Evolutionary conservation across 2,797 vertebrate species (phyloP).

Genomic region (Acipenser transmontanus): DNA sequence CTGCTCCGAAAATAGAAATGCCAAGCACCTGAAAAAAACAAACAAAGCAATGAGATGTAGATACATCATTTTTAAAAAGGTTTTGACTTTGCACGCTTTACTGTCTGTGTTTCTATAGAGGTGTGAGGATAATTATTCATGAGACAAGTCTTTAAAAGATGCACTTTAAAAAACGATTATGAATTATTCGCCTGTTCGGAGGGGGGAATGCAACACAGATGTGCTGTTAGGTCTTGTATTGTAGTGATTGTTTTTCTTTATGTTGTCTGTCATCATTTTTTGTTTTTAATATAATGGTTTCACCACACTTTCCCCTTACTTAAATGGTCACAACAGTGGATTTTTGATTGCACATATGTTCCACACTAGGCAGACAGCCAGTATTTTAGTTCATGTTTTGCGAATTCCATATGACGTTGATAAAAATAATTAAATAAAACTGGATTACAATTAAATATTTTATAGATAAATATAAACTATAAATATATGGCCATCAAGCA

Average conservation of each 20-base stretch:
- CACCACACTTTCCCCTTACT: no score
- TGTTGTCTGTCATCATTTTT: slow-evolving; percentile 41
- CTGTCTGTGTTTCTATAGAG: slow-evolving; percentile 32
- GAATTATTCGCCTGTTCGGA: slow-evolving; percentile 27
- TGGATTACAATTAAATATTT: slow-evolving; percentile 41
- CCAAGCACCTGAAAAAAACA: slow-evolving; percentile 45
- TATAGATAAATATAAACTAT: slow-evolving; percentile 40
- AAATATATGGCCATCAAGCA: slow-evolving; percentile 30
- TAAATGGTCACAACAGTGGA: no score
- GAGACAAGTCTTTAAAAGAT: slow-evolving; percentile 80
- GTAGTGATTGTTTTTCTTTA: slow-evolving; percentile 34
- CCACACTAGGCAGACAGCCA: slow-evolving; percentile 37
- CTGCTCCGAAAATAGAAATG: slow-evolving; percentile 56
- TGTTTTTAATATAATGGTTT: slow-evolving; percentile 27
- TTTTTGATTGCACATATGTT: slow-evolving; percentile 14
- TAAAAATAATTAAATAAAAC: background rate
- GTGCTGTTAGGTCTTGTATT: slow-evolving; percentile 47
- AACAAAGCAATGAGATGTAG: slow-evolving; percentile 54
- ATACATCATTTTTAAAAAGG: slow-evolving; percentile 63
- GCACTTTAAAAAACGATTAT: slow-evolving; percentile 77
- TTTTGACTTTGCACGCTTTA: slow-evolving; percentile 52
- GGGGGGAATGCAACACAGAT: slow-evolving; percentile 36
- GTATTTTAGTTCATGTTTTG: background rate
- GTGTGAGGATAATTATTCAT: slow-evolving; percentile 56
- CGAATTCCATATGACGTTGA: slow-evolving; percentile 12